Conservation (phyloP, 2,113 vertebrate species). For the Dunckerocampus dactyliophorus region DNA sequence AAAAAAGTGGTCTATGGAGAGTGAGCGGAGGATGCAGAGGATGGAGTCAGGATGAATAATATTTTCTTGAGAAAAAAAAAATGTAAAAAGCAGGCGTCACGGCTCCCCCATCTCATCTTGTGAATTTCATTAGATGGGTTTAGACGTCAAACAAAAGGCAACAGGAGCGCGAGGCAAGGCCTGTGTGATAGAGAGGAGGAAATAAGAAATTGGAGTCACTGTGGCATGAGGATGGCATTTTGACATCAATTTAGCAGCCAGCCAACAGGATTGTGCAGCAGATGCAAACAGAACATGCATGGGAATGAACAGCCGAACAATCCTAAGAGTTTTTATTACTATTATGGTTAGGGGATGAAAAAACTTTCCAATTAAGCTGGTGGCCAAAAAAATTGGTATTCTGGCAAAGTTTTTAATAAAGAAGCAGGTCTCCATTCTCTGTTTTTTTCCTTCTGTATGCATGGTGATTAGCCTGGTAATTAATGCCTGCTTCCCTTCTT, state of each 20-base stretch:
- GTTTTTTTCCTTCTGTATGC: conserved; percentile 39
- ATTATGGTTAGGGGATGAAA: background rate
- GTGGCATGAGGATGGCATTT: conserved; percentile 49
- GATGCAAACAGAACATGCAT: conserved; percentile 22
- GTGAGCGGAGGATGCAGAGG: conserved; percentile 12
- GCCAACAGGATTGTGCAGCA: conserved; percentile 22
- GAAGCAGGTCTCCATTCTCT: conserved; percentile 8
- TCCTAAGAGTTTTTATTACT: background rate
- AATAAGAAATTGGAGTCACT: conserved; percentile 44
- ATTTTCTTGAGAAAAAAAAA: conserved; percentile 14
- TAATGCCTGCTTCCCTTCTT: conserved; percentile 50
- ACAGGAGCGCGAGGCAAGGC: background rate
- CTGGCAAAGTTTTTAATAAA: too few species aligned
- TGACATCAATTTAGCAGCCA: conserved; percentile 51
- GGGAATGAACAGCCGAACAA: background rate
- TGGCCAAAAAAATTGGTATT: conserved; percentile 5
- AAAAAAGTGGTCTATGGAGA: background rate
- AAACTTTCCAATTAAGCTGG: too few species aligned
- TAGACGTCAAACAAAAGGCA: conserved; percentile 40
- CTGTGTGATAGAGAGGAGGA: conserved; percentile 2
- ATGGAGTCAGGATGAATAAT: conserved; percentile 21
- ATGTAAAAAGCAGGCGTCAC: conserved; percentile 8
- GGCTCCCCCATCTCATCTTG: conserved; percentile 32
- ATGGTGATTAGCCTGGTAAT: conserved; percentile 53
- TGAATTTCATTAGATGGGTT: conserved; percentile 53